Conservation (phyloP, 2,888 invertebrate species). For the Chymomyza fuscimana region DNA sequence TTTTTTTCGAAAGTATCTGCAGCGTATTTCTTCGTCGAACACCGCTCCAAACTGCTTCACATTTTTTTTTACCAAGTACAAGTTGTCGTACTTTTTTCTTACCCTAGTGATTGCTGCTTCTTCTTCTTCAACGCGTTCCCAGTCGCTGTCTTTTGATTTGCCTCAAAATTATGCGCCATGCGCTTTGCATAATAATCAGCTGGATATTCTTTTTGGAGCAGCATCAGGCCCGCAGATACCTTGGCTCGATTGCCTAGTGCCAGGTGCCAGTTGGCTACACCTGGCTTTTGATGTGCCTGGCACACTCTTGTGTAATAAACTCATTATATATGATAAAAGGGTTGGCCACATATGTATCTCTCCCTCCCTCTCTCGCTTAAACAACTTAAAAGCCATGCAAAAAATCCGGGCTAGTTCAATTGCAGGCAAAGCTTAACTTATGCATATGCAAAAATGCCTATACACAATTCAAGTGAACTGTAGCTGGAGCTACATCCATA, state of each 20-base stretch:
- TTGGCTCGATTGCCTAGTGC: constrained; percentile 16
- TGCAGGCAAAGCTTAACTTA: neutral
- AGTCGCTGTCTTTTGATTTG: constrained; percentile 47
- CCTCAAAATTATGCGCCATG: constrained; percentile 57
- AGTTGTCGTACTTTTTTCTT: constrained; percentile 4
- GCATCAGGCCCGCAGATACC: neutral
- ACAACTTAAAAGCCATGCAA: neutral
- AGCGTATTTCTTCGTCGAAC: too few relatives aligned
- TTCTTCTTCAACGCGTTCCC: constrained; percentile 15
- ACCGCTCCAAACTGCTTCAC: too few relatives aligned
- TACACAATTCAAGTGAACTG: constrained; percentile 16
- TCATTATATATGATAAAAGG: constrained; percentile 12
- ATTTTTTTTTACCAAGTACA: neutral
- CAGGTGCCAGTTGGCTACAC: constrained; percentile 35
- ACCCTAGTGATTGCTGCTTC: constrained; percentile 15
- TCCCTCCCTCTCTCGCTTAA: neutral
- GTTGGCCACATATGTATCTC: neutral
- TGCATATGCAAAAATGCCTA: constrained; percentile 37
- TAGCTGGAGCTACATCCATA: constrained; percentile 15
- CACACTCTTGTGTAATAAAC: constrained; percentile 1
- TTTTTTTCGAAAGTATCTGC: too few relatives aligned
- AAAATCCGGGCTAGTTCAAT: neutral
- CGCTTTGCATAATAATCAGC: constrained; percentile 69
- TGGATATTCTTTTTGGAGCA: constrained; percentile 28
- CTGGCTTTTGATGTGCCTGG: constrained; percentile 28